These are phyloP conservation scores for Alviniconcha strummeri DNA, from an alignment of 2,888 invertebrate species.

Conservation along the genomic window DNA sequence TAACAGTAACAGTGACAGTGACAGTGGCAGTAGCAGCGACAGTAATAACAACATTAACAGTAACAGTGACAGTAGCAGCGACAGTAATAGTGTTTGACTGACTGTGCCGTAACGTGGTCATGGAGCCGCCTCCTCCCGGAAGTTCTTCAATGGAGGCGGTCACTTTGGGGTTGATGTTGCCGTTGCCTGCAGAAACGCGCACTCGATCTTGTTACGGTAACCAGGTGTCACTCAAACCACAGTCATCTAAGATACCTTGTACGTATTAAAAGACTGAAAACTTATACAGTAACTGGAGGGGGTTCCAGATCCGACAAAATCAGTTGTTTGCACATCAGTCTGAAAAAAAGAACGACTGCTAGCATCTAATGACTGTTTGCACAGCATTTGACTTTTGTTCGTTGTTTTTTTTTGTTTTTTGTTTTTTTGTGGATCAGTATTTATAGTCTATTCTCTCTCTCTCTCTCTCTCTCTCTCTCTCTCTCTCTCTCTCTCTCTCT, in stretches of 20 bases:
- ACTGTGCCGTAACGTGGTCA: background rate
- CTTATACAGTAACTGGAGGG: too few relatives aligned
- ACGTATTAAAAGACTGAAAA: too few relatives aligned
- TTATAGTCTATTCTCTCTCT: background rate
- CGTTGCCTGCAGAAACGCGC: background rate
- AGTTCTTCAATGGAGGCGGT: constrained; percentile 25
- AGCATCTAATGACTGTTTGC: background rate
- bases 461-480: constrained; percentile 5
- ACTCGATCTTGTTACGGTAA: background rate
- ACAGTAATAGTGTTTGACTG: background rate
- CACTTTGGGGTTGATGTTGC: constrained; percentile 1
- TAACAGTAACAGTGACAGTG: too few relatives aligned
- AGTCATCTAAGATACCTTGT: background rate
- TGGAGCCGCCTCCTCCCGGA: background rate
- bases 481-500: background rate
- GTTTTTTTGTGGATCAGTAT: background rate
- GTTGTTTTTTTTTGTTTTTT: background rate
- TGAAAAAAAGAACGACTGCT: too few relatives aligned
- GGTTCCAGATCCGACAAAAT: too few relatives aligned
- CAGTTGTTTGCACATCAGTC: too few relatives aligned
- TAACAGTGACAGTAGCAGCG: too few relatives aligned
- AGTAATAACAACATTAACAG: too few relatives aligned
- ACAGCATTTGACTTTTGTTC: too few relatives aligned
- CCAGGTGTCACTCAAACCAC: too few relatives aligned
- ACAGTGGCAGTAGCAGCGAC: too few relatives aligned